Percentiles rank a stretch among this genome's conserved stretches.
Conservation (phyloP, 2,113 vertebrate species). For the Nasalis larvatus region DNA sequence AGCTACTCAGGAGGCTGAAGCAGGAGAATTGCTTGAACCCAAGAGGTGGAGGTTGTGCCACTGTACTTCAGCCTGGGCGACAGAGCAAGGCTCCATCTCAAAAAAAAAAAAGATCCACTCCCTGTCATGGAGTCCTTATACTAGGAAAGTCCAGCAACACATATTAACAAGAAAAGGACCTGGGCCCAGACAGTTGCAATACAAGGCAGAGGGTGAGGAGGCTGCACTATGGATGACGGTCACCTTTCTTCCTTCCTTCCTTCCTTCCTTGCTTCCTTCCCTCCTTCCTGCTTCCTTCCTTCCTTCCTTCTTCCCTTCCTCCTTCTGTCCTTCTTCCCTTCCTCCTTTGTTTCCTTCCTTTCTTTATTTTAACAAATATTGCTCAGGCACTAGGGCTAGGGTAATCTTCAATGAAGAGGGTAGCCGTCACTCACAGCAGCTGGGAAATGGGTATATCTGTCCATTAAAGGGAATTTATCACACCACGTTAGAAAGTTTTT, state of each 20-base stretch:
- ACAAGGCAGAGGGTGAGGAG: background rate
- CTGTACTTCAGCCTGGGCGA: too few species aligned
- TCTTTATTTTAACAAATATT: background rate
- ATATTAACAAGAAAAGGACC: too few species aligned
- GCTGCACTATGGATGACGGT: background rate
- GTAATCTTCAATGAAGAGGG: background rate
- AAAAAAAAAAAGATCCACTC: too few species aligned
- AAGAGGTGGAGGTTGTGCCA: too few species aligned
- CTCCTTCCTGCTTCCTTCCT: too few species aligned
- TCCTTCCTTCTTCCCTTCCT: background rate
- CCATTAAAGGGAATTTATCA: background rate
- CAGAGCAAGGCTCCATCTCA: too few species aligned
- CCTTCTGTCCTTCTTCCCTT: background rate
- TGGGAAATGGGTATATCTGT: background rate
- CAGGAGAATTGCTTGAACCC: too few species aligned
- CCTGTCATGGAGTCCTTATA: background rate
- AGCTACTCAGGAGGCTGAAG: too few species aligned
- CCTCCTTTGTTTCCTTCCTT: background rate
- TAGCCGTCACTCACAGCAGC: background rate
- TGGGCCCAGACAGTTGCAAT: background rate
- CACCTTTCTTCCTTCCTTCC: background rate
- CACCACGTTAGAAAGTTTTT: too few species aligned
- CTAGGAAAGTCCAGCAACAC: background rate
- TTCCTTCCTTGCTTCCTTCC: accelerated
- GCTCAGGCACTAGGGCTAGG: background rate